Evolutionary conservation across 1,140 invertebrate genomes (phyloP), one percentile per base, ranked within the genome.

Genomic region (Nomia melanderi): DNA sequence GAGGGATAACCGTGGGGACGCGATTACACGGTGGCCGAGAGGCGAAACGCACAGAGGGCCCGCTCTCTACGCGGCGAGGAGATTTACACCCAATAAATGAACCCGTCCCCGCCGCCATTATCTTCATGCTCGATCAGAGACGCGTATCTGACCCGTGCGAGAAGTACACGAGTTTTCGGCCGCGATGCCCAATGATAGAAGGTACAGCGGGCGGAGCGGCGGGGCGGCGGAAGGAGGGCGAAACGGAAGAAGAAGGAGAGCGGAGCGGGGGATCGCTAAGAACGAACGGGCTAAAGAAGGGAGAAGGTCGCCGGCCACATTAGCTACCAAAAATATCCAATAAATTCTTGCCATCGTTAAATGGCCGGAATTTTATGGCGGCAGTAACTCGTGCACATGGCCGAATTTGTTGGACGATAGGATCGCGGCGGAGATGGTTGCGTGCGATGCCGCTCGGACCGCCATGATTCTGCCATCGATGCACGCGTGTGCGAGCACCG

Each of bases 341-440:
- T 88, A 88, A 88, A 88, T 88, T 87, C 75, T 78, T 86, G 83
- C 83, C 87, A 82, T 87, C 87, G 84, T 88, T 87, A 88, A 87
- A 85, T 62, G 77, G 76, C 36, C 70, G 74, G 77, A 80, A 86
- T 88, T 88, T 88, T 85, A 88, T 77, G 69, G 78, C 70, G 69
- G 84, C 63, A 71, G 78, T 87, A 85, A 87, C 82, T 87, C 80
- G 78, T 86, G 74, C 75, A 57, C 71, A 59, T 57, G 63, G 75
- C 85, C 81, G 84, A 87, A 87, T 87, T 87, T 80, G 77, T 84
- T 59, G 73, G 60, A 65, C 72, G 77, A 82, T 87, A 84, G 65
- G 70, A 84, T 84, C 83, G 73, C 33, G 27, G 44, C n/a, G 44
- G 77, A 53, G 59, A 78, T 77, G 59, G 50, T 41, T 63, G 53